phyloP scores from a whole-genome alignment of 1,140 invertebrate species.

The Lordiphosa stackelbergi region DNA sequence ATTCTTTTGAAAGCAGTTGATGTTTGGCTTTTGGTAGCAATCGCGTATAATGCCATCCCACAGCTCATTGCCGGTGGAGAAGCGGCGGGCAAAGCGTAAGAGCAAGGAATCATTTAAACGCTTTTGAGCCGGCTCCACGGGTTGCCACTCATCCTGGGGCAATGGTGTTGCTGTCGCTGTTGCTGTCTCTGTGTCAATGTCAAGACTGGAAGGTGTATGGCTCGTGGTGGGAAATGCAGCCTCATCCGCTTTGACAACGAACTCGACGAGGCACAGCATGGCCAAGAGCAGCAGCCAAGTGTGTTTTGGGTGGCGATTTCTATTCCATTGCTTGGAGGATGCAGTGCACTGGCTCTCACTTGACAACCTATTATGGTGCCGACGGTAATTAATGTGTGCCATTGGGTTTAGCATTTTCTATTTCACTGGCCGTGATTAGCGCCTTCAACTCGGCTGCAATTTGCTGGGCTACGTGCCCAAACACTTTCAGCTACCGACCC shows the following conservation, averaged over 20 bases:
- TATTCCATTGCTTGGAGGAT: conserved; percentile 63
- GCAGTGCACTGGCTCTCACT: conserved; percentile 57
- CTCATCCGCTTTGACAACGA: conserved; percentile 50
- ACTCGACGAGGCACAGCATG: conserved; percentile 43
- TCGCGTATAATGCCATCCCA: conserved; percentile 85
- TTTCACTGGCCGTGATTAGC: conserved; percentile 30
- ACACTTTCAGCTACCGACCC: conserved; percentile 11
- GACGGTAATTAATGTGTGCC: conserved; percentile 15
- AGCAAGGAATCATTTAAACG: conserved; percentile 48
- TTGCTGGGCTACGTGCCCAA: conserved; percentile 27
- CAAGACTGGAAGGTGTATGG: conserved; percentile 38
- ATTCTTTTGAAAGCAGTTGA: conserved; percentile 87
- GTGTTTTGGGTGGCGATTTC: conserved; percentile 33
- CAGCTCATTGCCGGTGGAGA: conserved; percentile 82
- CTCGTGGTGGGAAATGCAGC: conserved; percentile 13
- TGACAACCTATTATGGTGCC: conserved; percentile 50
- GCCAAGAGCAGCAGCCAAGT: conserved; percentile 34
- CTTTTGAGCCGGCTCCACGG: conserved; percentile 25
- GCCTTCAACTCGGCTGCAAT: conserved; percentile 38
- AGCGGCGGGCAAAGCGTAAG: conserved; percentile 63
- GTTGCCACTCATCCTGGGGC: conserved; percentile 51
- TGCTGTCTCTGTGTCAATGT: neutral
- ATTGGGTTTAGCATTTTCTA: conserved; percentile 42
- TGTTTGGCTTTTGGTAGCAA: conserved; percentile 81
- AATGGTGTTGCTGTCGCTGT: conserved; percentile 8